These are phyloP conservation scores for Orthosia gothica DNA, from an alignment of 2,888 invertebrate genomes.

Conservation along the genomic window DNA sequence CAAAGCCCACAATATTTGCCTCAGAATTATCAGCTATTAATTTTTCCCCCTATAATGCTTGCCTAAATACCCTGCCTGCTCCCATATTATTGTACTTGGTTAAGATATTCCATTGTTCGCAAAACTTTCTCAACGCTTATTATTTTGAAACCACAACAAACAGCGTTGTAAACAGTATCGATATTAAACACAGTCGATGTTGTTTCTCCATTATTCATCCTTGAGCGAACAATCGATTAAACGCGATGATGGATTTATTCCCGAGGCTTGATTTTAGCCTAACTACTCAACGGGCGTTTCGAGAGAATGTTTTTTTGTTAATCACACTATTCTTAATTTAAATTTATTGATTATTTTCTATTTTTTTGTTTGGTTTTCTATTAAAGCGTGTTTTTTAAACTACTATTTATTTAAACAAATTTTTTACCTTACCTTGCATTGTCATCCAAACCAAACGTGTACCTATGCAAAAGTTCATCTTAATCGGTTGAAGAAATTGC, in stretches of 20 bases:
- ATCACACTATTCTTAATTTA: no score
- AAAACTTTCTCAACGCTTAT: slow-evolving; percentile 33
- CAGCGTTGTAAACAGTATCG: slow-evolving; percentile 61
- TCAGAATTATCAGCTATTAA: no score
- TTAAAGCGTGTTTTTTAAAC: no score
- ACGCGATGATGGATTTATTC: slow-evolving; percentile 79
- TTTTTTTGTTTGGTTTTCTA: no score
- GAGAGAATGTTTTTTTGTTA: slow-evolving; percentile 45
- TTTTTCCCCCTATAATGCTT: no score
- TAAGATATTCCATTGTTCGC: slow-evolving; percentile 40
- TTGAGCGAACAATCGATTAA: slow-evolving; percentile 80
- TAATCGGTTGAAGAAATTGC: no score
- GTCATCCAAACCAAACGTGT: no score
- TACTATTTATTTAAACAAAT: no score
- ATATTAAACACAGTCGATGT: slow-evolving; percentile 63
- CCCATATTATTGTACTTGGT: not conserved
- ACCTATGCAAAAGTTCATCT: no score
- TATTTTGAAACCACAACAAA: slow-evolving; percentile 60
- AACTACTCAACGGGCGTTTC: slow-evolving; percentile 46
- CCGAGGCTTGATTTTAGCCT: slow-evolving; percentile 59
- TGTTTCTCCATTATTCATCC: slow-evolving; percentile 76
- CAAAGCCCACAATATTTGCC: no score
- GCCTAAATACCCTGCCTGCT: not conserved
- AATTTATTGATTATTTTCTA: no score
- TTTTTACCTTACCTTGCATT: no score